Conservation (phyloP, 2,113 vertebrate species). For the Phainopepla nitens region DNA sequence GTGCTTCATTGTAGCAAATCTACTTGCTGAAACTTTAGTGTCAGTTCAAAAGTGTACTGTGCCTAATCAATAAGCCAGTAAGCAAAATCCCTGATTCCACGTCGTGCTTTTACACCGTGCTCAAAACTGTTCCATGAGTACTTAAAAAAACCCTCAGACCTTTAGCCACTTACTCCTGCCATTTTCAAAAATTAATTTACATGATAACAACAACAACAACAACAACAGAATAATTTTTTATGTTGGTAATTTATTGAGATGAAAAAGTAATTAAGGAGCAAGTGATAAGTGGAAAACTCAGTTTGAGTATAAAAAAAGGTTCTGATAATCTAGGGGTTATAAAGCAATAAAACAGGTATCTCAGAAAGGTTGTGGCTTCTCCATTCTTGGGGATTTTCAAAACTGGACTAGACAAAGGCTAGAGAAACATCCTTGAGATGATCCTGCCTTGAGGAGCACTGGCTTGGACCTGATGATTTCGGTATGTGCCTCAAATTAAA, state of each 20-base stretch:
- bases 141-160: neutral
- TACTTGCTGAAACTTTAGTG: neutral
- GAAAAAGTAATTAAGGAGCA: neutral
- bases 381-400: neutral
- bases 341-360: neutral
- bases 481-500: neutral
- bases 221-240: neutral
- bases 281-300: neutral
- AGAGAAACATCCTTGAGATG: neutral
- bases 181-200: neutral
- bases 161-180: neutral
- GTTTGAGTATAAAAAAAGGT: neutral
- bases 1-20: neutral
- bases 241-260: neutral
- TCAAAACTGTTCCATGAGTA: neutral
- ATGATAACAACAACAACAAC: neutral
- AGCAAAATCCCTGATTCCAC: neutral
- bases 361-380: neutral
- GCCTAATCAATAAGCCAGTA: neutral
- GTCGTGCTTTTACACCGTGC: neutral
- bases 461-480: neutral
- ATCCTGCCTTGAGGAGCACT: neutral
- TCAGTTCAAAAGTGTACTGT: neutral
- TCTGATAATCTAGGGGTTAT: neutral
- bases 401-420: neutral